Conservation (phyloP, 1,140 invertebrate species). For the Frieseomelitta varia region DNA sequence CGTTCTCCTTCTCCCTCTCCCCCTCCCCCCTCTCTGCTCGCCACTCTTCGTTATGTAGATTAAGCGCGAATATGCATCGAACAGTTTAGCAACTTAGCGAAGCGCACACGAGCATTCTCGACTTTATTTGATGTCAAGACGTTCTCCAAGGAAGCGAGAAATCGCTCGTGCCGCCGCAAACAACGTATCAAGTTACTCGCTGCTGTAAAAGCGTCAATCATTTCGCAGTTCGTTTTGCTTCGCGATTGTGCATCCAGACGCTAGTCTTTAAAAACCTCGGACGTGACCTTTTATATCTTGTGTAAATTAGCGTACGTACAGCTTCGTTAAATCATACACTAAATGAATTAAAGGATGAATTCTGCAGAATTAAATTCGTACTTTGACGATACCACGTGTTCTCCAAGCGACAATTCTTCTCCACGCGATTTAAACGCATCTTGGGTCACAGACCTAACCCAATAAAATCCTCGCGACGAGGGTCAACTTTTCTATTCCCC, state of each 20-base stretch:
- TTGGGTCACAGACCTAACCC: constrained; percentile 1
- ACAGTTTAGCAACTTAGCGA: background rate
- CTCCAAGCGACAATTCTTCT: background rate
- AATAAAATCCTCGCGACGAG: constrained; percentile 38
- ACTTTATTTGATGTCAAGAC: background rate
- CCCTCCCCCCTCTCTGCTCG: no score
- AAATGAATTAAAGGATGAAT: background rate
- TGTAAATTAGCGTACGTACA: no score
- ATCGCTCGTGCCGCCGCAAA: background rate
- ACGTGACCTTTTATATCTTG: no score
- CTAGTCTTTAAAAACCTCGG: no score
- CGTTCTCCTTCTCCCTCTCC: no score
- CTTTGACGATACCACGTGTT: background rate
- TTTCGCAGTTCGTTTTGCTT: background rate
- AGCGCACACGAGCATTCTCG: background rate
- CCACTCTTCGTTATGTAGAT: constrained; percentile 11
- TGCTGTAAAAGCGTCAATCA: no score
- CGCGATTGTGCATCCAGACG: no score
- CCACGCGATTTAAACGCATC: background rate
- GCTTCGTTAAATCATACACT: no score
- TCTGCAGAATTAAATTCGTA: background rate
- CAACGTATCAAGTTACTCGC: background rate
- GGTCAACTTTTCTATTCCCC: background rate
- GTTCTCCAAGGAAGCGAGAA: background rate
- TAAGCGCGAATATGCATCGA: constrained; percentile 32